Base-by-base conservation (phyloP, 2,888 invertebrate genomes). In the Leptura quadrifasciata region DNA sequence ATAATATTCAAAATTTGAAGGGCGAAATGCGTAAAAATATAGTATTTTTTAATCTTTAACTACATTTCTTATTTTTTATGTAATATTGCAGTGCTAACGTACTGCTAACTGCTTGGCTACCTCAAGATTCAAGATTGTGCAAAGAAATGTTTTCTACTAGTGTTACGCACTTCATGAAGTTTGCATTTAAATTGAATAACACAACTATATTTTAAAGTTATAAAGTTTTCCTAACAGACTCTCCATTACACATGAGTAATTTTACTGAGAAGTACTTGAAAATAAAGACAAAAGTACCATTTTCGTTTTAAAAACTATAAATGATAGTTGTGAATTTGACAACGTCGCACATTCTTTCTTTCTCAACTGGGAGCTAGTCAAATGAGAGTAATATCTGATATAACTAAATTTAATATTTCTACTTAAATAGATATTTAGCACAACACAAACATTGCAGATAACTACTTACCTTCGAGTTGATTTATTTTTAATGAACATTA, bases 331-430 rank as follows among this genome's bases (percentile, higher is more conserved):
- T 52, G 0, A 18, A 74, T 57, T 47, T 72, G 76, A 72, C 79
- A 79, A 79, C 77, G 65, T 63, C 57, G 79, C 72, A 77, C 70
- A 77, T 77, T 76, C 73, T 76, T 75, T 75, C 67, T 24, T 57
- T 18, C 31, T 65, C 52, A 24, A 27, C 18, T 21, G 21, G n/a
- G 65, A 70, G 54, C 60, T 64, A 78, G 64, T 75, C 75, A 75
- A 71, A 47, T 64, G 24, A 64, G 55, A 57, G 15, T 35, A 27
- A 18, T 65, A 64, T 9, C 17, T 52, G 15, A 24, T 54, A 39
- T n/a, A 60, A 67, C 12, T 3, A 12, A 8, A 27, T 63, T 47
- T n/a, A 2, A 17, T 17, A 60, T 47, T 15, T 21, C 35, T 55
- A 10, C 20, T n/a, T 55, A 47, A 61, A 17, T 35, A 18, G 0